Base-by-base conservation (phyloP, 2,888 invertebrate species). In the Noctua fimbriata region DNA sequence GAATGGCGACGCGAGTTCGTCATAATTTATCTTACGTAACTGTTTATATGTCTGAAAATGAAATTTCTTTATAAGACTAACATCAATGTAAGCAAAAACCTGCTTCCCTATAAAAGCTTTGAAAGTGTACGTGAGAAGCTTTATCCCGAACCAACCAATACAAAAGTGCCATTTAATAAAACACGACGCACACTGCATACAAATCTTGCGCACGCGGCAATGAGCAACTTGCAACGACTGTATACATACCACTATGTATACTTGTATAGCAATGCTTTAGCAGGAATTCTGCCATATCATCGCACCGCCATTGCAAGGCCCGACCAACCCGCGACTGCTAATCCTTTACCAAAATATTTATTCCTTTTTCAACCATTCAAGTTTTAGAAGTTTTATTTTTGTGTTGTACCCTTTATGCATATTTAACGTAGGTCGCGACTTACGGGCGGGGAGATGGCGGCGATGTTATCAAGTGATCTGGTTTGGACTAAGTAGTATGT, bases 241-340 rank as follows among this genome's bases (percentile, higher is more conserved):
- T 79, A 65, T 85, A 80, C 69, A 44, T 69, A 76, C 18, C 49
- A n/a, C n/a, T 44, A 63, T 73, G 32, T 47, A 55, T 44, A 70
- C 9, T 41, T 81, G 72, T 82, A 84, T 74, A 83, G 78, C 52
- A 70, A 63, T 69, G 65, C 76, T 82, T 84, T 71, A 82, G 86
- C 86, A 78, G 72, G 81, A 88, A 82, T 89, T 89, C 88, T 92
- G 94, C 94, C 92, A 90, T 91, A 91, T 94, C 94, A 94, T 93
- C 92, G 93, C 92, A 93, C 86, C 83, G 94, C 94, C 95, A 94
- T 94, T 92, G 90, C 93, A 83, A 89, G 86, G 83, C 49, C 85
- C 92, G 89, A 90, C 95, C 95, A 95, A 95, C 95, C 95, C 91
- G 92, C 90, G 90, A 89, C 90, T 90, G 90, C 93, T 95, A 95